Evolutionary conservation across 2,888 invertebrate genomes (phyloP), one percentile per base, ranked within the genome.

Genomic region (Drosophila dives): DNA sequence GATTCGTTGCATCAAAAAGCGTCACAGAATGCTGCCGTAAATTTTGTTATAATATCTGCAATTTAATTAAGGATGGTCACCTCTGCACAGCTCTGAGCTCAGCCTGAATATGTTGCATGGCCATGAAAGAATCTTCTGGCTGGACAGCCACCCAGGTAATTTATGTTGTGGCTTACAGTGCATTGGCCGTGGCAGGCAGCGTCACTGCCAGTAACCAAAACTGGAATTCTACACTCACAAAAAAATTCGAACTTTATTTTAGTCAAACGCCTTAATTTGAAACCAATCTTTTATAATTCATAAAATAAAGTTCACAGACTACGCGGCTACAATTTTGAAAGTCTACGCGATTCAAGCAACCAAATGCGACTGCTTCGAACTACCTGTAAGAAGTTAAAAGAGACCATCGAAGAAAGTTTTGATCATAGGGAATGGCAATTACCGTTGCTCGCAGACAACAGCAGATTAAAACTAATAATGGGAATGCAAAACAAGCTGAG

Each of bases 21-120:
- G 23, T 34, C 32, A 26, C 49, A 54, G 49, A 55, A 50, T 59
- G 55, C 60, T 59, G 73, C 64, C 85, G 77, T 79, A 87, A 82
- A 89, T 85, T 86, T 67, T 81, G 85, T 77, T 82, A 75, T 77
- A 82, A 85, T 74, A 73, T 72, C 79, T 58, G 72, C 85, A 86
- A 86, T 89, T 86, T 86, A 86, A 86, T 89, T 89, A 85, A 81
- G 73, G 54, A 36, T 59, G 54, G 55, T 56, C 72, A 42, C 70
- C 50, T n/a, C 66, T 17, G 45, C 23, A 51, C 64, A 63, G 45
- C 50, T 58, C 55, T 55, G 59, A 63, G 67, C 67, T 67, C 66
- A 75, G 42, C 55, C 38, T 45, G 68, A 60, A 69, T 59, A 62
- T 59, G 17, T 60, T 55, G 64, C 68, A 58, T 54, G 60, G 26